Percentiles rank a stretch among this genome's conserved stretches.
Conservation (phyloP, 2,113 vertebrate species). For the Hippocampus zosterae region DNA sequence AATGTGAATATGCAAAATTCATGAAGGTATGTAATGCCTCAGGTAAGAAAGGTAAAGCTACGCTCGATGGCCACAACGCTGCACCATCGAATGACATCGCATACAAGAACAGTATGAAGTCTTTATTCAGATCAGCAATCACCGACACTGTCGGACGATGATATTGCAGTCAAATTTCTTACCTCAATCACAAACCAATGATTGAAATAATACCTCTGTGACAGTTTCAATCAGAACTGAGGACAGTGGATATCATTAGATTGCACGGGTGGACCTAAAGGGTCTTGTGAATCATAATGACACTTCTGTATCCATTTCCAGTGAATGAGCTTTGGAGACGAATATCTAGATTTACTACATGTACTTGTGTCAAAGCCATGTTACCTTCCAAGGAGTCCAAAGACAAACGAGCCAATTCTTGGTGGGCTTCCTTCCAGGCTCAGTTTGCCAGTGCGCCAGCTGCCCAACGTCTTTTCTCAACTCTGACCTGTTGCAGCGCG, state of each 20-base stretch:
- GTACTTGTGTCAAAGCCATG: neutral
- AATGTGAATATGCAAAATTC: slow-evolving; percentile 1
- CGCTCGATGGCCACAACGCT: neutral
- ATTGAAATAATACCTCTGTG: neutral
- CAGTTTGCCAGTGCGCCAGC: slow-evolving; percentile 29
- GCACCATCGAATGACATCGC: neutral
- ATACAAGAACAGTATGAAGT: neutral
- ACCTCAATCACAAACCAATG: too few relatives aligned
- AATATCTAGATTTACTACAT: neutral
- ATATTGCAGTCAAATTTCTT: too few relatives aligned
- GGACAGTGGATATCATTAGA: too few relatives aligned
- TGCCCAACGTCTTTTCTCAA: slow-evolving; percentile 25
- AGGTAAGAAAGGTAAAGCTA: neutral
- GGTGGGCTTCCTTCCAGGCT: slow-evolving; percentile 23
- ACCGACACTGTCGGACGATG: too few relatives aligned
- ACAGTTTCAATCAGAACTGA: neutral
- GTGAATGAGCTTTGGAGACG: neutral
- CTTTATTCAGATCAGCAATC: neutral
- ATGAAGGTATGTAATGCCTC: neutral
- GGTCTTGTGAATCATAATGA: too few relatives aligned
- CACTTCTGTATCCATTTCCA: neutral
- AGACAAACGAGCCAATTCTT: slow-evolving; percentile 23
- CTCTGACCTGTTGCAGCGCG: slow-evolving; percentile 33
- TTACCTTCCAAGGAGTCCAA: slow-evolving; percentile 33
- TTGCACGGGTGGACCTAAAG: too few relatives aligned